A percentile compares a stretch with the other conserved stretches of the same genome.
Evolutionary conservation across 2,888 invertebrate species (phyloP).

Genomic region (Synergus gifuensis): DNA sequence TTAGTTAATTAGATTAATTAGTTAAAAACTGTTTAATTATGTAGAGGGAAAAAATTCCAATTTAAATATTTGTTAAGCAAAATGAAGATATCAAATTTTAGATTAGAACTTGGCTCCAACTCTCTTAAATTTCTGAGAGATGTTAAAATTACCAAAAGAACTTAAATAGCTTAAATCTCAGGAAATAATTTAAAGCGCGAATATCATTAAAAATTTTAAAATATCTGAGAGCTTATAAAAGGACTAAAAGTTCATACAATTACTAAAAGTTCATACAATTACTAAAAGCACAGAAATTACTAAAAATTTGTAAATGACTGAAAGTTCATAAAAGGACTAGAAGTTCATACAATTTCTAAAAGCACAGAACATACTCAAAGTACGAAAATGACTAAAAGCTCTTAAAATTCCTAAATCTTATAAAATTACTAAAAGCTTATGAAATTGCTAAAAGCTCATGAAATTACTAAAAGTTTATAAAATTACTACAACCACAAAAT

Average conservation of each 20-base stretch:
- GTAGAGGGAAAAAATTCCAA: no score
- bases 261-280: no score
- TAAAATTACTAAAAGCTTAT: not conserved
- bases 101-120: no score
- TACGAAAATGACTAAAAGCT: not conserved
- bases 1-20: no score
- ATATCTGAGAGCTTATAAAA: not conserved
- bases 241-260: not conserved
- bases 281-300: not conserved
- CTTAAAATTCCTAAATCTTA: no score
- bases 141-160: no score
- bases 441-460: not conserved
- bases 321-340: not conserved
- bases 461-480: not conserved
- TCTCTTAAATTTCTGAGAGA: no score
- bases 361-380: not conserved
- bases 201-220: not conserved
- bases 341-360: not conserved
- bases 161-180: not conserved
- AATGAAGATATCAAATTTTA: no score
- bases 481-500: not conserved
- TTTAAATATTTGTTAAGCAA: no score
- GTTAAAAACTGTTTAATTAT: no score
- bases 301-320: not conserved
- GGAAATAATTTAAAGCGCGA: not conserved